Base-by-base conservation (phyloP, 2,113 vertebrate genomes). In the Sardina pilchardus region DNA sequence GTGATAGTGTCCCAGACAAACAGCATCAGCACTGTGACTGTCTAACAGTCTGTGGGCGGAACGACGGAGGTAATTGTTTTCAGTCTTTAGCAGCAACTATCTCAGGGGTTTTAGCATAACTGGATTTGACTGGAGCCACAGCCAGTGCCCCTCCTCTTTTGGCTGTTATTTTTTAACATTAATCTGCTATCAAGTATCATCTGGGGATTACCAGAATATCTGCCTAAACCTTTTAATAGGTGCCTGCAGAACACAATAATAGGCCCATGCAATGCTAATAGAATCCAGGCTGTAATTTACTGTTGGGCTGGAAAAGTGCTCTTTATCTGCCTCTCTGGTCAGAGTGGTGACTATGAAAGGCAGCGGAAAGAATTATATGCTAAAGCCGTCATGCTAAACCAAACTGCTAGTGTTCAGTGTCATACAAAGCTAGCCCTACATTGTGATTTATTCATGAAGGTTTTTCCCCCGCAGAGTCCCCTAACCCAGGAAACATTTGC, bases 31-130 rank as follows among this genome's bases (percentile, higher is more conserved):
- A 81, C n/a, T 84, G 67, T 87, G 56, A 53, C 85, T 75, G 75
- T 81, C 53, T 87, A 86, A 84, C 86, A 81, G 75, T 34, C 81
- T 86, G 82, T 78, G 75, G 86, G 86, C 56, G 14, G 26, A 71
- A 50, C 48, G 48, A 50, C 48, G n/a, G 43, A 47, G 71, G 75
- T 88, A 83, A 87, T 84, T 71, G 71, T 84, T 86, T 88, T 81
- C 86, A 84, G 56, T 85, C 85, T 82, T 83, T 85, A 59, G 56
- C 83, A 47, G 83, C 85, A 80, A 81, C 85, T 71, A 82, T 87
- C 83, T 84, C 17, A 86, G 67, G 84, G 47, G 67, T 86, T 85
- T 87, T 87, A 87, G 50, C 43, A 53, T 87, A 87, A 89, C 85
- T 50, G 83, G 86, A 87, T 90, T 86, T 78, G 47, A 71, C 44